Conservation (phyloP, 2,113 vertebrate genomes). For the Garra rufa region DNA sequence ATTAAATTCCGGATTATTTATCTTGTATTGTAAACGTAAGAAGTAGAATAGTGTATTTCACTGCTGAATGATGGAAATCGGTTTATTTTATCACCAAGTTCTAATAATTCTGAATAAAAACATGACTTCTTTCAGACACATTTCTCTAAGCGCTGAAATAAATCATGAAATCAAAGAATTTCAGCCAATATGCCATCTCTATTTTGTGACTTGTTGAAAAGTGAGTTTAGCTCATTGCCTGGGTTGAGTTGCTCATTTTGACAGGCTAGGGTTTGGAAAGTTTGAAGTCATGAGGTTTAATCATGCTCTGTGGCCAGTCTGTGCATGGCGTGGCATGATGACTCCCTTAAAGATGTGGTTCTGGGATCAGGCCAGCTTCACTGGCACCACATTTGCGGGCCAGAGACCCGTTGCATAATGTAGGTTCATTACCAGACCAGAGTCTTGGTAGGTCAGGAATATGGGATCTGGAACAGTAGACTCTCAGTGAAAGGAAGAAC, state of each 20-base stretch:
- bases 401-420: slow-evolving; percentile 53
- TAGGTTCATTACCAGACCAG: slow-evolving; percentile 51
- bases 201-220: slow-evolving; percentile 52
- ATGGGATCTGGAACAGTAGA: slow-evolving; percentile 41
- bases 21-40: not conserved
- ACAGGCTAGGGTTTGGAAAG: slow-evolving; percentile 64
- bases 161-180: slow-evolving; percentile 4
- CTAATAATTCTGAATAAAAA: slow-evolving; percentile 36
- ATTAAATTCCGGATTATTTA: slow-evolving; percentile 11
- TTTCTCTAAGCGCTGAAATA: not conserved
- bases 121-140: slow-evolving; percentile 19
- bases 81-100: slow-evolving; percentile 18
- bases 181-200: slow-evolving; percentile 29
- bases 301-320: slow-evolving; percentile 59
- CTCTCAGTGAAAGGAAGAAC: slow-evolving; percentile 36
- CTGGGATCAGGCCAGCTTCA: slow-evolving; percentile 56
- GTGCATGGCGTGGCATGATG: slow-evolving; percentile 65
- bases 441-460: slow-evolving; percentile 52
- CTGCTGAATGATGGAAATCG: slow-evolving; percentile 15
- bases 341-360: slow-evolving; percentile 63
- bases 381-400: slow-evolving; percentile 59
- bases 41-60: slow-evolving; percentile 7
- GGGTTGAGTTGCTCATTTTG: slow-evolving; percentile 56
- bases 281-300: slow-evolving; percentile 69
- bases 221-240: slow-evolving; percentile 45